These are phyloP conservation scores for Enteromius radiatus DNA, from an alignment of 2,797 vertebrate genomes.

Conservation along the genomic window DNA sequence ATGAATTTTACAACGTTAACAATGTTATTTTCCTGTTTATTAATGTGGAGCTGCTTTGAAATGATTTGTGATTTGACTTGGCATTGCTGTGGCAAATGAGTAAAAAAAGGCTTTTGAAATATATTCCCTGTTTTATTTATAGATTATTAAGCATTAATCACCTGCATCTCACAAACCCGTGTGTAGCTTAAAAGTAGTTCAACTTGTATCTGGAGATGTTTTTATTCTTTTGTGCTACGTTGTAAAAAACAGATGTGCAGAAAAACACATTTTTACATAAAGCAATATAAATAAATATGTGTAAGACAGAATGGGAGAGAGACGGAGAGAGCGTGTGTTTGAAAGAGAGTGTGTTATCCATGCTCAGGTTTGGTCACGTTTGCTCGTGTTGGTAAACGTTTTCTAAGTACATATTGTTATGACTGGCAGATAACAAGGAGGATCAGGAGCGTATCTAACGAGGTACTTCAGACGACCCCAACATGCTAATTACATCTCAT, in stretches of 20 bases:
- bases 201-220: not conserved
- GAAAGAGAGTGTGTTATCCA: not conserved
- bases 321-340: not conserved
- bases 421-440: slow-evolving; percentile 46
- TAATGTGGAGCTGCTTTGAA: not conserved
- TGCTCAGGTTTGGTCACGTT: not conserved
- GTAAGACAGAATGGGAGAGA: not conserved
- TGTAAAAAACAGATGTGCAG: not conserved
- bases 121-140: not conserved
- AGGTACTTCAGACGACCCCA: slow-evolving; percentile 54
- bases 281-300: not conserved
- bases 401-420: slow-evolving; percentile 41
- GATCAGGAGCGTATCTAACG: slow-evolving; percentile 51
- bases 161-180: not conserved
- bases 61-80: not conserved
- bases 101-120: not conserved
- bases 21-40: not conserved
- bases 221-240: not conserved
- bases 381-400: slow-evolving; percentile 33
- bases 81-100: not conserved
- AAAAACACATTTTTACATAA: not conserved
- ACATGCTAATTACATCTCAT: slow-evolving; percentile 60
- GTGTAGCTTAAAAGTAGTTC: not conserved
- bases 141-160: not conserved
- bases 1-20: not conserved